Percentiles rank a stretch among this genome's conserved stretches.
These are phyloP conservation scores for Heteromormyrus szaboi DNA, from an alignment of 2,797 vertebrate genomes.

Conservation along the genomic window DNA sequence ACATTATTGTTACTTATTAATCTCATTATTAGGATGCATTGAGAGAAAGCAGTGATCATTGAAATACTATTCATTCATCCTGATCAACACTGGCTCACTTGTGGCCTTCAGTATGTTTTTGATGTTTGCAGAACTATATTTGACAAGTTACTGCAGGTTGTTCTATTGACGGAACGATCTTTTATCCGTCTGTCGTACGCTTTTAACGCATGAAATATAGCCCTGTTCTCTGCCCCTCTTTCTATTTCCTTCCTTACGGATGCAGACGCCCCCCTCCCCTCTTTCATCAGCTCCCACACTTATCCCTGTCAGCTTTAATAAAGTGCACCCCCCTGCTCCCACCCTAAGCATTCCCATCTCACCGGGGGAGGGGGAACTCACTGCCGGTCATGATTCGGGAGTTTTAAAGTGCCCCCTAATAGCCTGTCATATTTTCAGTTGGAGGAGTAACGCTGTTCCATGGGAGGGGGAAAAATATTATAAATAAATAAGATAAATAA, in stretches of 20 bases:
- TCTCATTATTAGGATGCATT: neutral
- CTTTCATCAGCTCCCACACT: conserved; percentile 37
- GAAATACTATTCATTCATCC: neutral
- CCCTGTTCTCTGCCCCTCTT: neutral
- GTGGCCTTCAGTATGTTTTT: neutral
- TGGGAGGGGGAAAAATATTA: conserved; percentile 64
- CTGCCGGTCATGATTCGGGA: conserved; percentile 50
- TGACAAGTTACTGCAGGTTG: neutral
- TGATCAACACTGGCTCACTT: neutral
- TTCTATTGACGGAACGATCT: neutral
- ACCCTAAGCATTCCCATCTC: conserved; percentile 51
- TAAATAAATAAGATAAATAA: conserved; percentile 59
- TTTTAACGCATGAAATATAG: conserved; percentile 18
- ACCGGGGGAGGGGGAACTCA: conserved; percentile 44
- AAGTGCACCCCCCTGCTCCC: conserved; percentile 46
- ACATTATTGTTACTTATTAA: neutral
- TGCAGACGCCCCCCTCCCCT: conserved; percentile 32
- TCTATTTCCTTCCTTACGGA: conserved; percentile 28
- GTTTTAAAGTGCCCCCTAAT: conserved; percentile 67
- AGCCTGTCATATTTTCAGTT: conserved; percentile 62
- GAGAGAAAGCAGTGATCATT: neutral
- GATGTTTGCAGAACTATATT: neutral
- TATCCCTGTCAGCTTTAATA: conserved; percentile 48
- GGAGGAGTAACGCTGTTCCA: conserved; percentile 56
- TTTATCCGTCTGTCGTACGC: conserved; percentile 15